These are phyloP conservation scores for Agapostemon virescens DNA, from an alignment of 2,888 invertebrate species.

Conservation along the genomic window DNA sequence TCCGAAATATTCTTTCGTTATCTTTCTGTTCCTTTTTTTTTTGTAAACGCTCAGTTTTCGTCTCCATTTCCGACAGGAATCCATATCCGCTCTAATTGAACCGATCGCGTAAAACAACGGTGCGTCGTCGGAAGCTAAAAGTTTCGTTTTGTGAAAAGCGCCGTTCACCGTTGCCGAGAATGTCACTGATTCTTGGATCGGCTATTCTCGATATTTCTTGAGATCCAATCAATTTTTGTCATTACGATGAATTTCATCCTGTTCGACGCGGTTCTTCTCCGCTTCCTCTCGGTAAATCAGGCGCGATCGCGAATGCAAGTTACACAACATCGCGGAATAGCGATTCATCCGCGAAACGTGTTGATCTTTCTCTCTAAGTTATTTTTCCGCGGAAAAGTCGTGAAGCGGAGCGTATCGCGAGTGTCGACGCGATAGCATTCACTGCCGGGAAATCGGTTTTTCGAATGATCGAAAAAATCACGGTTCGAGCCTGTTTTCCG, in stretches of 20 bases:
- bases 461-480: neutral
- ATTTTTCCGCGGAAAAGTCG: neutral
- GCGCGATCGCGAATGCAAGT: neutral
- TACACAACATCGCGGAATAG: too few relatives aligned
- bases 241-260: neutral
- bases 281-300: neutral
- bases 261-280: neutral
- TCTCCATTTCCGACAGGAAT: neutral
- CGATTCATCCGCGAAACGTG: neutral
- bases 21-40: neutral
- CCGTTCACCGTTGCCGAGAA: neutral
- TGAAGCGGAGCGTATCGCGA: neutral
- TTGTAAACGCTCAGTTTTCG: neutral
- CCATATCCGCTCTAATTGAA: neutral
- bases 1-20: too few relatives aligned
- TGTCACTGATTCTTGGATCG: neutral
- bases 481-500: neutral
- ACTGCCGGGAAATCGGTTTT: neutral
- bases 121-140: constrained; percentile 6
- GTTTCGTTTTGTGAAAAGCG: constrained; percentile 27
- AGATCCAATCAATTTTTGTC: neutral
- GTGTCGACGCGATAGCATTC: neutral
- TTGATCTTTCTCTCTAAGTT: neutral
- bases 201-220: neutral
- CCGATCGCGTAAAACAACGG: neutral